Conservation (phyloP, 2,888 invertebrate species). For the Cecidostiba fungosa region DNA sequence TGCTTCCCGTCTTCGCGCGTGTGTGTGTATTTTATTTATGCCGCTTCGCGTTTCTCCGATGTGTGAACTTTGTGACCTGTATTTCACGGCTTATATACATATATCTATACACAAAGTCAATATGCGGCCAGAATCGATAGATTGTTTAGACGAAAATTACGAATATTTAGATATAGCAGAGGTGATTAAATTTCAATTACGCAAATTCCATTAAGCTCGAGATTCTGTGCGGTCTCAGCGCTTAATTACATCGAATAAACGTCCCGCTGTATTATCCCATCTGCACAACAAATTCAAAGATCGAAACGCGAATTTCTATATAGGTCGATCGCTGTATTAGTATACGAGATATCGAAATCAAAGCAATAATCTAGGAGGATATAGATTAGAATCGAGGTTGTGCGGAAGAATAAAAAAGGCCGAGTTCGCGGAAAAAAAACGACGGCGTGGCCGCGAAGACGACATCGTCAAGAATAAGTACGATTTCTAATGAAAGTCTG, state of each 20-base stretch:
- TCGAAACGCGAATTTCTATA: too few relatives aligned
- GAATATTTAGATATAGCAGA: background rate
- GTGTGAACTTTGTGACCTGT: background rate
- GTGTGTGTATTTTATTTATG: too few relatives aligned
- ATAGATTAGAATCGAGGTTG: background rate
- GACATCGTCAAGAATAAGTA: constrained; percentile 36
- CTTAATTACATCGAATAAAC: background rate
- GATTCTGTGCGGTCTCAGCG: background rate
- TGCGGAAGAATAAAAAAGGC: constrained; percentile 6
- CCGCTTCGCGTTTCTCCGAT: background rate
- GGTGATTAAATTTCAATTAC: constrained; percentile 6
- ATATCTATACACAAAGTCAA: too few relatives aligned
- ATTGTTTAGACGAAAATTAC: background rate
- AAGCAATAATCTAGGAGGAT: too few relatives aligned
- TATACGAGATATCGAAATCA: too few relatives aligned
- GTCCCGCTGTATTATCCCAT: background rate
- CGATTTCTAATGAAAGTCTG: constrained; percentile 38
- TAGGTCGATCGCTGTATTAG: too few relatives aligned
- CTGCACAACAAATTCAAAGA: too few relatives aligned
- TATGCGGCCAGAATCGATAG: background rate
- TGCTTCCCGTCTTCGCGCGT: background rate
- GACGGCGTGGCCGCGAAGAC: background rate
- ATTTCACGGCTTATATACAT: background rate
- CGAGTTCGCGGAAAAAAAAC: constrained; percentile 22
- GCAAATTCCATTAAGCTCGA: background rate